phyloP scores from a whole-genome alignment of 2,888 invertebrate genomes.

The Chrysotoxum bicinctum region DNA sequence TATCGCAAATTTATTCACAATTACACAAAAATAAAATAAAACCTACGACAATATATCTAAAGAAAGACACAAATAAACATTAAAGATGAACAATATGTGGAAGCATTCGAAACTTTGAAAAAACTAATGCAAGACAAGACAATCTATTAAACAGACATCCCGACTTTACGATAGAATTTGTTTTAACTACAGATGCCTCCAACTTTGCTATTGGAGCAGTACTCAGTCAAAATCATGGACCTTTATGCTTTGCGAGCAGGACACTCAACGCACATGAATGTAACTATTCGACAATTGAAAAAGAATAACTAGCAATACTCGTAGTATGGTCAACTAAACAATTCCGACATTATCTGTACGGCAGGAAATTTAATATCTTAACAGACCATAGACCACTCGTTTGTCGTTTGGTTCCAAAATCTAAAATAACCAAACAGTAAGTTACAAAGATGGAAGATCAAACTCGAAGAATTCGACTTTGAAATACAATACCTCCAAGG shows the following conservation, averaged over 20 bases:
- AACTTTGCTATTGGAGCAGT: constrained; percentile 68
- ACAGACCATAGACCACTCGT: neutral
- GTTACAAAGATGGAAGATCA: constrained; percentile 30
- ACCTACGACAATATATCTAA: too few species aligned
- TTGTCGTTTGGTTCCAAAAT: neutral
- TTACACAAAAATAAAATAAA: too few species aligned
- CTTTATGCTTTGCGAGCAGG: constrained; percentile 59
- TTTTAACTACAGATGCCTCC: constrained; percentile 61
- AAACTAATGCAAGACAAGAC: neutral
- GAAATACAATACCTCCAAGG: neutral
- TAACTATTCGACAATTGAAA: constrained; percentile 52
- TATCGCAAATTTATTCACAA: too few species aligned
- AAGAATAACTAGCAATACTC: constrained; percentile 59
- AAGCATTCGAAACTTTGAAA: neutral
- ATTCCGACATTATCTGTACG: neutral
- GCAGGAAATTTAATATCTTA: neutral
- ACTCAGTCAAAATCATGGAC: constrained; percentile 55
- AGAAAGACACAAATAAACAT: too few species aligned
- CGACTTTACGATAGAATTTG: constrained; percentile 57
- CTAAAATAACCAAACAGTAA: neutral
- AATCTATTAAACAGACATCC: constrained; percentile 15
- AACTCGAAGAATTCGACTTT: constrained; percentile 50
- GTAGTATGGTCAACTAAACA: constrained; percentile 37
- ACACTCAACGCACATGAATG: constrained; percentile 64
- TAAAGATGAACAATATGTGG: too few species aligned